Base-by-base conservation (phyloP, 2,113 vertebrate genomes). In the Scophthalmus maximus region DNA sequence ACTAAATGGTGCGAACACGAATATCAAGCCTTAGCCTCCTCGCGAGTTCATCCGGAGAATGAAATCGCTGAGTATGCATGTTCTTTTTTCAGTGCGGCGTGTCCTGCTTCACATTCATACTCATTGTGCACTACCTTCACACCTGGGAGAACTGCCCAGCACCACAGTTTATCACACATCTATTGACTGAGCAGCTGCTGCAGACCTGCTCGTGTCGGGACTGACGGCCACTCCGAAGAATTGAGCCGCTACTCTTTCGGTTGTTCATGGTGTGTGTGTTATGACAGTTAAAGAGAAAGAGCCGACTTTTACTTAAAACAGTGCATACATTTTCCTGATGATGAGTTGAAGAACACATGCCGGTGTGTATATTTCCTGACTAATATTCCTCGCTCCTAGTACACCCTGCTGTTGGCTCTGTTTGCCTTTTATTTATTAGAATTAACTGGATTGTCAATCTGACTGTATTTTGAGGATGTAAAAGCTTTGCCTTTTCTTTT, bases 51-150 rank as follows among this genome's bases (percentile, higher is more conserved):
- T 36, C 25, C 51, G 44, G 38, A 52, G 36, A 40, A n/a, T 30
- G 32, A 2, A 69, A 79, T 64, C 68, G 86, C 78, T 88, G 78
- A 84, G 52, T 49, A 26, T 46, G 76, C 79, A 69, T 78, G 70
- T 82, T 80, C 73, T 69, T 79, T n/a, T 82, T 73, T 66, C 58
- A 52, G 59, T 20, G 17, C 62, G 66, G 12, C 17, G 27, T 18
- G 34, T 67, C 36, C 46, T 67, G 56, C 57, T 69, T 78, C 49
- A 76, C 53, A 32, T 53, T 68, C 73, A 40, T 42, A 59, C 22
- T 69, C 30, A 61, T 57, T 76, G 38, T 76, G 42, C 58, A 25
- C 51, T 68, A 34, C 34, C 42, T 15, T 57, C 62, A 70, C 82
- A 83, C 77, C 77, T 79, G 83, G 70, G 40, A 78, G 38, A 8